phyloP scores from a whole-genome alignment of 2,113 vertebrate species.

The Cynocephalus volans region DNA sequence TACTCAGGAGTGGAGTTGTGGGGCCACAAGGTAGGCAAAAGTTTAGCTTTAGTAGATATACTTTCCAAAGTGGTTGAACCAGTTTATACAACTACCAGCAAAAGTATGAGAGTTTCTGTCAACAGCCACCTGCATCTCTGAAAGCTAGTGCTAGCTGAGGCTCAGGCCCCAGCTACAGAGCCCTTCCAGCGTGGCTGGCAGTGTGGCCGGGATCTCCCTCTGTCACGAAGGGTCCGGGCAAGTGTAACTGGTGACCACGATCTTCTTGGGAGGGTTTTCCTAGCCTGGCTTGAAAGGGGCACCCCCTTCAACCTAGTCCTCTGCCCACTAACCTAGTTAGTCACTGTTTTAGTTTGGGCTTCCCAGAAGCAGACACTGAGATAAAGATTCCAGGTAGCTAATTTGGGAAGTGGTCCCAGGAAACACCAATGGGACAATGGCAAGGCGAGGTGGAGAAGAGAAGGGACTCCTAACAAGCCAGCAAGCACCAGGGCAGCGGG shows the following conservation, averaged over 20 bases:
- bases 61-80: background rate
- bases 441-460: no score
- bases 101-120: fast-evolving
- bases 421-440: fast-evolving
- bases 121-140: background rate
- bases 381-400: background rate
- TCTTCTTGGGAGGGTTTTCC: background rate
- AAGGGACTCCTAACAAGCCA: background rate
- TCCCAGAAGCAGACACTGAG: background rate
- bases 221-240: background rate
- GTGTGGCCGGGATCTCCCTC: background rate
- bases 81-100: background rate
- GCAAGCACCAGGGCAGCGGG: background rate
- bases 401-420: background rate
- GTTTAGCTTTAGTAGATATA: background rate
- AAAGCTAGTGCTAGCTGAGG: background rate
- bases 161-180: background rate
- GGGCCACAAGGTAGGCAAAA: background rate
- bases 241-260: background rate
- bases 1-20: fast-evolving
- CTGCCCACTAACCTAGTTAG: fast-evolving
- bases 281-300: background rate
- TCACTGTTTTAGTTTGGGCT: background rate
- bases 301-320: background rate
- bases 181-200: background rate